Evolutionary conservation across 2,113 vertebrate species (phyloP).

Genomic region (Sphyrna mokarran): DNA sequence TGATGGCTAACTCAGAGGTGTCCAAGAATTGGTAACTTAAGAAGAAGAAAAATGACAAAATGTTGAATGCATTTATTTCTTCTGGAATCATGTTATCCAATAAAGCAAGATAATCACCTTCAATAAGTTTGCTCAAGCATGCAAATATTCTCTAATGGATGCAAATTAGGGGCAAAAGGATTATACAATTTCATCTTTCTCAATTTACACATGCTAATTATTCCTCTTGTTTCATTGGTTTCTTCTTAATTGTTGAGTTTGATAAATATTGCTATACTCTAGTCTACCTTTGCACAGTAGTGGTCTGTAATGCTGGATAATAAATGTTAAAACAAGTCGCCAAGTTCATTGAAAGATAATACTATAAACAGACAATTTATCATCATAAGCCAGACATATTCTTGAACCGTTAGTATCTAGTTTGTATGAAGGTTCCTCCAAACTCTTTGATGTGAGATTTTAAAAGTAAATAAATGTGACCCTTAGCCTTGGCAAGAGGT

Average conservation of each 20-base stretch:
- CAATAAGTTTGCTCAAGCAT: not conserved
- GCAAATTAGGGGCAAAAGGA: not conserved
- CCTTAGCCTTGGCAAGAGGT: not conserved
- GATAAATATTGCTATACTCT: not conserved
- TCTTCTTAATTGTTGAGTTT: not conserved
- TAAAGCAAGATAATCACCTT: not conserved
- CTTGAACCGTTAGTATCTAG: not conserved
- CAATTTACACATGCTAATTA: not conserved
- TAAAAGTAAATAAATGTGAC: not conserved
- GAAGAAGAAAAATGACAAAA: not conserved
- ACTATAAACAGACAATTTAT: not conserved
- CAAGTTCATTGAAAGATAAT: conserved; percentile 18
- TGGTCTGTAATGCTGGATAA: not conserved
- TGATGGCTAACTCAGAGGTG: not conserved
- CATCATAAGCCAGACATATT: not conserved
- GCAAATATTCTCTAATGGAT: not conserved
- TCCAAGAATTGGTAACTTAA: not conserved
- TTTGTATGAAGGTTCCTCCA: not conserved
- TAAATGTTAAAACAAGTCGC: not conserved
- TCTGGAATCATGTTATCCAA: not conserved
- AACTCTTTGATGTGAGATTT: not conserved
- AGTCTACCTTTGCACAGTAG: not conserved
- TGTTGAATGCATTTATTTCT: not conserved
- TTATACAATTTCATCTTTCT: not conserved
- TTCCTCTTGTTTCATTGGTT: not conserved